Percentiles rank a stretch among this genome's conserved stretches.
phyloP scores from a whole-genome alignment of 2,888 invertebrate genomes.

The Bhutanitis thaidina region DNA sequence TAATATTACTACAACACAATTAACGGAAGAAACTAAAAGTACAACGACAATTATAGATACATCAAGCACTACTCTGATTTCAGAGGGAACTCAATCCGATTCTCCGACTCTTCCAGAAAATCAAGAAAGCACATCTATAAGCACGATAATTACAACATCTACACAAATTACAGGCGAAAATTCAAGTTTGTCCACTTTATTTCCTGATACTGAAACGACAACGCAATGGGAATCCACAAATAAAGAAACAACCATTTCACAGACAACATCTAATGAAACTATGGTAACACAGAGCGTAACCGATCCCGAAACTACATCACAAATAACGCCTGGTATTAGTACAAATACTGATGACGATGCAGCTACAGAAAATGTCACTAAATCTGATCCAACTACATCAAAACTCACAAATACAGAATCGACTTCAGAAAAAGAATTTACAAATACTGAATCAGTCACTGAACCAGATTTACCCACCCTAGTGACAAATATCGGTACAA shows the following conservation, averaged over 20 bases:
- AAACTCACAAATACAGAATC: background rate
- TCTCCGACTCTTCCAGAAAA: background rate
- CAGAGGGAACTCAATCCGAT: background rate
- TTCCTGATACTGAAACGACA: background rate
- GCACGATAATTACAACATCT: background rate
- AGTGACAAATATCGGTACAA: background rate
- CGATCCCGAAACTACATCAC: background rate
- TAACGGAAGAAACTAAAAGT: background rate
- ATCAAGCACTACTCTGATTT: background rate
- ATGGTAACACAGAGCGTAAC: background rate
- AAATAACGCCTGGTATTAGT: background rate
- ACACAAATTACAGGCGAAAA: background rate
- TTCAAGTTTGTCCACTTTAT: background rate
- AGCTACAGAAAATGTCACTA: background rate
- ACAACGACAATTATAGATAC: background rate
- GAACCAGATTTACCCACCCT: slow-evolving; percentile 1
- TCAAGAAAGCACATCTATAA: background rate
- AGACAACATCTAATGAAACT: background rate
- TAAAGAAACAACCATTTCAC: background rate
- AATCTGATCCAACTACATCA: background rate
- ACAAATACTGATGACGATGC: too few relatives aligned
- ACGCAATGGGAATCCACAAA: background rate
- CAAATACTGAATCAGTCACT: background rate
- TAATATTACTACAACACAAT: background rate
- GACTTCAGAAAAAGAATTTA: background rate